Evolutionary conservation across 1,140 invertebrate species (phyloP), one percentile per base, ranked within the genome.

Genomic region (Eufriesea mexicana): DNA sequence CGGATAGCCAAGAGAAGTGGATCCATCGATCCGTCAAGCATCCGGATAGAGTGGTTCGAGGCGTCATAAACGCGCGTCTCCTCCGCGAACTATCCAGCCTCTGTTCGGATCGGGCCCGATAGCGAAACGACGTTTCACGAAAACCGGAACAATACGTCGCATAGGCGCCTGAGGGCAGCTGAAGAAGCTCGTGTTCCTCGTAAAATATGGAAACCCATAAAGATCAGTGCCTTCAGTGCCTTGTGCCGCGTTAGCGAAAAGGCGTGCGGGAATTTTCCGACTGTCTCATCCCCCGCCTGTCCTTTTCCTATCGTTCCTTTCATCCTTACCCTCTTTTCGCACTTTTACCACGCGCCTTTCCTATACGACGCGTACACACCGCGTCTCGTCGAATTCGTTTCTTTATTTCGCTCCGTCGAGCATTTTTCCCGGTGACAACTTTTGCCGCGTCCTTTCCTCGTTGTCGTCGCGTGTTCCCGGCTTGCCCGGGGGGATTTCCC

Each of bases 131-230:
- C 85, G 66, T 76, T 77, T 47, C 73, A 66, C 71, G 85, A 84
- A 80, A 86, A 87, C 61, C 82, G 76, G 86, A 87, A 87, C 86
- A 87, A 87, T 87, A 87, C 77, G 82, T 87, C 86, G 85, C n/a
- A 57, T 70, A 80, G 81, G 54, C 68, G 86, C 81, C 85, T 73
- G 42, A 54, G 67, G 82, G 81, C 67, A 45, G 55, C 59, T 49
- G 73, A 84, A 87, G 83, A 84, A 87, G 61, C 42, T 67, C 67
- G 85, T 78, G 75, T 86, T 87, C 71, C 88, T 89, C 76, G 88
- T 88, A 84, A 90, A 90, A 86, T 88, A 88, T 90, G 81, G 86
- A 84, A 84, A 62, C 84, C 82, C 81, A 90, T 90, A 89, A 90
- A 90, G 87, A 88, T 86, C 84, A 79, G 85, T 64, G 61, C 66